These are phyloP conservation scores for Agonopterix arenella DNA, from an alignment of 2,888 invertebrate species.

Conservation along the genomic window DNA sequence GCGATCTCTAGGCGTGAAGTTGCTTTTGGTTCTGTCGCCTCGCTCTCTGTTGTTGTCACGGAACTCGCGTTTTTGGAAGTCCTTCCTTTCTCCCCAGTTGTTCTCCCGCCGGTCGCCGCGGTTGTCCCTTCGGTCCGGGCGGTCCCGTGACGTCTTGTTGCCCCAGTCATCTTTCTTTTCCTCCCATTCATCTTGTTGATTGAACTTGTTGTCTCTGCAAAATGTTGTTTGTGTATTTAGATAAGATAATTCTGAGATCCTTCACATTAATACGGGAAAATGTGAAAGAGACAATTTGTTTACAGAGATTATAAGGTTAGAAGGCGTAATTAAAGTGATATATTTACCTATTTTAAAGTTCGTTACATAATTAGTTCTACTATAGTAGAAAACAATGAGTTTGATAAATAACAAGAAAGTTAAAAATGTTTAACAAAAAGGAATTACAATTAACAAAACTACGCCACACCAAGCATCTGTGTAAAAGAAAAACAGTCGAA, in stretches of 20 bases:
- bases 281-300: too few relatives aligned
- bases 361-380: too few relatives aligned
- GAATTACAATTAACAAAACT: slow-evolving; percentile 10
- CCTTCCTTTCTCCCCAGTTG: slow-evolving; percentile 23
- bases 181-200: slow-evolving; percentile 28
- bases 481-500: slow-evolving; percentile 7
- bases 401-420: too few relatives aligned
- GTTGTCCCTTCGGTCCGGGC: slow-evolving; percentile 14
- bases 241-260: too few relatives aligned
- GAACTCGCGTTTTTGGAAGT: slow-evolving; percentile 29
- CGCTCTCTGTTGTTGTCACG: slow-evolving; percentile 27
- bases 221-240: background rate
- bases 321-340: too few relatives aligned
- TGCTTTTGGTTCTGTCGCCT: slow-evolving; percentile 38
- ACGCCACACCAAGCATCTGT: slow-evolving; percentile 38
- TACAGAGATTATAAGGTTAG: too few relatives aligned
- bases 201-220: slow-evolving; percentile 19
- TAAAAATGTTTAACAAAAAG: background rate
- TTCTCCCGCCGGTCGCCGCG: slow-evolving; percentile 20
- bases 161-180: slow-evolving; percentile 43
- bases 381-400: too few relatives aligned
- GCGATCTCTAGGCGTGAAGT: slow-evolving; percentile 56
- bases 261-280: too few relatives aligned
- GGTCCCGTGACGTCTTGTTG: slow-evolving; percentile 18
- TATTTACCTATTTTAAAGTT: too few relatives aligned